These are phyloP conservation scores for Drosophila kepulauana DNA, from an alignment of 1,140 invertebrate genomes.

Conservation along the genomic window DNA sequence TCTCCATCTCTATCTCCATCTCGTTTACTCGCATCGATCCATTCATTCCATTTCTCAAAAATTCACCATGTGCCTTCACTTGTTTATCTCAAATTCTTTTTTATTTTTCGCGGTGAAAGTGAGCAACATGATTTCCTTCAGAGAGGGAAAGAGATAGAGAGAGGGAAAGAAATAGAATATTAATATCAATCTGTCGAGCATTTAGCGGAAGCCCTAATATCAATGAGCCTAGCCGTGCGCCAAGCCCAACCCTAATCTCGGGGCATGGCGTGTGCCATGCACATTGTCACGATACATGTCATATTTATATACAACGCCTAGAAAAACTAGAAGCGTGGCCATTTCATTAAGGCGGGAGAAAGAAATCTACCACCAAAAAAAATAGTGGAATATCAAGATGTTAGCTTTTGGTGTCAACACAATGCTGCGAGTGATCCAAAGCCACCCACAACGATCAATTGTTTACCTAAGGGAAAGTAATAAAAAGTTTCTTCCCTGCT, in stretches of 20 bases:
- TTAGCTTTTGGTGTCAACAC: slow-evolving; percentile 6
- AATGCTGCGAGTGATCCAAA: not conserved
- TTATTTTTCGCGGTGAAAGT: slow-evolving; percentile 72
- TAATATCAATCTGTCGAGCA: not conserved
- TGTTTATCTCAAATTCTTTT: slow-evolving; percentile 63
- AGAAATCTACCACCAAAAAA: slow-evolving; percentile 41
- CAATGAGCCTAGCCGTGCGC: not conserved
- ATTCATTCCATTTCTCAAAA: slow-evolving; percentile 75
- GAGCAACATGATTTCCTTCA: slow-evolving; percentile 53
- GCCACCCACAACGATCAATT: slow-evolving; percentile 1
- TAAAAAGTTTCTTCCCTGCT: too few species aligned
- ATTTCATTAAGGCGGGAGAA: slow-evolving; percentile 58
- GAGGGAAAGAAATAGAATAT: not conserved
- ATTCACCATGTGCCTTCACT: slow-evolving; percentile 38
- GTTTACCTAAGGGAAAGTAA: not conserved
- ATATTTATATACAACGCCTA: slow-evolving; percentile 17
- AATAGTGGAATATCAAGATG: slow-evolving; percentile 36
- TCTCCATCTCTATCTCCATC: slow-evolving; percentile 16
- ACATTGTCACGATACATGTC: slow-evolving; percentile 50
- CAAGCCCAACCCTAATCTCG: not conserved
- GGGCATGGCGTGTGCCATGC: slow-evolving; percentile 65
- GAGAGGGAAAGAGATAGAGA: slow-evolving; percentile 1
- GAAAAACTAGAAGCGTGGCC: slow-evolving; percentile 43
- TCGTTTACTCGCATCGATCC: slow-evolving; percentile 32
- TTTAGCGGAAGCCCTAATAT: slow-evolving; percentile 7